These are phyloP conservation scores for Notocelia uddmanniana DNA, from an alignment of 2,888 invertebrate genomes.

Conservation along the genomic window DNA sequence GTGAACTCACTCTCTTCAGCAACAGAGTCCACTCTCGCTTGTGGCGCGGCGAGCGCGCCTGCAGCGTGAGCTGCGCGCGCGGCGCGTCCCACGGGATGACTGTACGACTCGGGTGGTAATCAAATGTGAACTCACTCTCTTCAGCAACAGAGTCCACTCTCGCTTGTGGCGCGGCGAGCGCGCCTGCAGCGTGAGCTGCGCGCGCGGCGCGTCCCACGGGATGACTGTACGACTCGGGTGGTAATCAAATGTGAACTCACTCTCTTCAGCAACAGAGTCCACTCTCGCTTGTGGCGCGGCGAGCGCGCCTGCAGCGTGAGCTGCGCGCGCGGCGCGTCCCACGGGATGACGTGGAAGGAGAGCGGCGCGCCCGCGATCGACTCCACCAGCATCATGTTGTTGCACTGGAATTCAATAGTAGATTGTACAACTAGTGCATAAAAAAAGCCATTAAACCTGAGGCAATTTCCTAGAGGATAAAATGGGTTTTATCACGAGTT, in stretches of 20 bases:
- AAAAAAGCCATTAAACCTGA: no score
- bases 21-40: slow-evolving; percentile 44
- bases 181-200: no score
- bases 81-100: no score
- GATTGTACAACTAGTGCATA: no score
- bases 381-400: slow-evolving; percentile 98
- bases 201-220: no score
- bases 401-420: slow-evolving; percentile 89
- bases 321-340: slow-evolving; percentile 96
- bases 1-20: slow-evolving; percentile 81
- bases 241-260: slow-evolving; percentile 63
- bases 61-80: no score
- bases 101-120: neutral
- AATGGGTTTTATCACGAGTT: no score
- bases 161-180: no score
- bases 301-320: slow-evolving; percentile 95
- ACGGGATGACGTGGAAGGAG: slow-evolving; percentile 98
- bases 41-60: no score
- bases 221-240: no score
- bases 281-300: slow-evolving; percentile 93
- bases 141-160: slow-evolving; percentile 75
- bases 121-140: slow-evolving; percentile 75
- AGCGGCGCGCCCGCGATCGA: slow-evolving; percentile 97
- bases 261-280: slow-evolving; percentile 85
- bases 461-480: no score